Evolutionary conservation across 2,888 invertebrate genomes (phyloP).

Genomic region (Glaucopsyche alexis): DNA sequence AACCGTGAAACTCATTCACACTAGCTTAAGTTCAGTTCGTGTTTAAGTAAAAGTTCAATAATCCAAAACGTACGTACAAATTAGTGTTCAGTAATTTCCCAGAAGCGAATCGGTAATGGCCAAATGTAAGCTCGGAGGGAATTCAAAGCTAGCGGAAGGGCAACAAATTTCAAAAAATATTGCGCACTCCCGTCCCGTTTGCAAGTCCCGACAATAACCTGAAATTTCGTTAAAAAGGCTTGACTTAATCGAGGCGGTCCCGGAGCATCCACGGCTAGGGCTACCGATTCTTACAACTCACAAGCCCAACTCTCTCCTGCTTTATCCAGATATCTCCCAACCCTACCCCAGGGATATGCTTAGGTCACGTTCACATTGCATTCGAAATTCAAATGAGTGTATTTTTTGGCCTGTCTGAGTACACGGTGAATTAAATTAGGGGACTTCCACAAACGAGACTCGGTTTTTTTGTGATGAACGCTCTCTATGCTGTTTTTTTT

Average conservation of each 20-base stretch:
- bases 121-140: not conserved
- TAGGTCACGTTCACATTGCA: constrained; percentile 66
- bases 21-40: not conserved
- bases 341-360: constrained; percentile 58
- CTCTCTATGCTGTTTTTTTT: constrained; percentile 12
- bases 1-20: too few species aligned
- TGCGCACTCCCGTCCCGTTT: constrained; percentile 10
- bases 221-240: constrained; percentile 37
- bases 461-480: constrained; percentile 37
- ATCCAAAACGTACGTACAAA: not conserved
- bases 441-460: constrained; percentile 40
- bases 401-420: constrained; percentile 72
- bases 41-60: not conserved
- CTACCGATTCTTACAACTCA: not conserved
- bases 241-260: constrained; percentile 40
- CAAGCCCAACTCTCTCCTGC: not conserved
- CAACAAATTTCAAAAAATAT: constrained; percentile 22
- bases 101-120: constrained; percentile 1
- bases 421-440: constrained; percentile 69
- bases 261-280: constrained; percentile 50
- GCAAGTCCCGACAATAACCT: constrained; percentile 31
- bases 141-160: constrained; percentile 8
- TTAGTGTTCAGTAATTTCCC: constrained; percentile 5
- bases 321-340: not conserved
- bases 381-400: constrained; percentile 74